Evolutionary conservation across 2,888 invertebrate species (phyloP).

Genomic region (Drosophila mettleri): DNA sequence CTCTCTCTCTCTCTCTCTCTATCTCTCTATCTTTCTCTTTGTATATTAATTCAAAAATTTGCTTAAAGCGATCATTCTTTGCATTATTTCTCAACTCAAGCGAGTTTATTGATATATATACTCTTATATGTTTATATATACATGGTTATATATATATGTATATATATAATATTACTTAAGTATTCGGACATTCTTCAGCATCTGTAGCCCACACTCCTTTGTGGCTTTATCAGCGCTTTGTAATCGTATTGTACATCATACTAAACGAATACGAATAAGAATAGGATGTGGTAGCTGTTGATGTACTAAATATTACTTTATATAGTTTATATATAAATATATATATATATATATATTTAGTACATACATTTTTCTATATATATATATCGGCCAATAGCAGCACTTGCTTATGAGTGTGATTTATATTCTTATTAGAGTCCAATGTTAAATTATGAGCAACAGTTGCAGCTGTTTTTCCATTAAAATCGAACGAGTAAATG

Average conservation of each 20-base stretch:
- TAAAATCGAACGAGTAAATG: neutral
- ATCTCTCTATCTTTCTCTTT: conserved; percentile 12
- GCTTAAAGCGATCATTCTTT: conserved; percentile 40
- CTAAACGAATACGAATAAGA: conserved; percentile 5
- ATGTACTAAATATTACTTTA: conserved; percentile 3
- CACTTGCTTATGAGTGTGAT: conserved; percentile 13
- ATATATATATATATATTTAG: neutral
- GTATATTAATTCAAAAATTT: conserved; percentile 36
- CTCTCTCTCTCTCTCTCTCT: conserved; percentile 13
- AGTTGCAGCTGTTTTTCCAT: conserved; percentile 33
- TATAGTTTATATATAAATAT: neutral
- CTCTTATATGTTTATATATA: neutral
- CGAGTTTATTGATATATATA: conserved; percentile 24
- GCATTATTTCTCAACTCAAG: conserved; percentile 33
- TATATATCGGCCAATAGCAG: neutral
- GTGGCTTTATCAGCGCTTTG: conserved; percentile 50
- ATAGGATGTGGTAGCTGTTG: conserved; percentile 11
- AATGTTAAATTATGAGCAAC: conserved; percentile 21
- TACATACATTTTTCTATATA: too few relatives aligned
- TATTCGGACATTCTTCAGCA: conserved; percentile 20
- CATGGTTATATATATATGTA: neutral
- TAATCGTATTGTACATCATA: conserved; percentile 46
- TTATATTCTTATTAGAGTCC: conserved; percentile 43
- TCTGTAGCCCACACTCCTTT: conserved; percentile 35
- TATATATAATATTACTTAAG: neutral